Evolutionary conservation across 37 sponge, comb jelly and placozoan species (phyloP).

Genomic region (Spongia lamella): DNA sequence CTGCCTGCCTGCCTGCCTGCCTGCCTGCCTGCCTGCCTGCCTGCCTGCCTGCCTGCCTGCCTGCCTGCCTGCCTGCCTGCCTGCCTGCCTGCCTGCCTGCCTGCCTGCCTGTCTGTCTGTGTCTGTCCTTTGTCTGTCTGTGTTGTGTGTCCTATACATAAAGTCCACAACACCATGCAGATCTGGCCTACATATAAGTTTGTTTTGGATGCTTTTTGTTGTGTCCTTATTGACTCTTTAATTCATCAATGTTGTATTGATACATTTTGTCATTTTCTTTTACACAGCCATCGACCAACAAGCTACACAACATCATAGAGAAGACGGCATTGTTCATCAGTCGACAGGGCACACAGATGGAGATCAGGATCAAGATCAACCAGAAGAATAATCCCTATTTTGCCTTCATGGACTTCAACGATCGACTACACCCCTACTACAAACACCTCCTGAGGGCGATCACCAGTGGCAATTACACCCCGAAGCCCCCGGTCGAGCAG

Average conservation of each 20-base stretch:
- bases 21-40: no score
- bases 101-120: no score
- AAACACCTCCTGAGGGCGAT: slow-evolving; percentile 66
- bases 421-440: slow-evolving; percentile 85
- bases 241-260: neutral
- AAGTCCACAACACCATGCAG: neutral
- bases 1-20: no score
- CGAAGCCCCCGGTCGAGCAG: slow-evolving; percentile 12
- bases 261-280: neutral
- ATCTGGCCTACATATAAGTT: neutral
- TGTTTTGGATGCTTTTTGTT: neutral
- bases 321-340: slow-evolving; percentile 79
- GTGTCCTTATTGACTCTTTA: neutral
- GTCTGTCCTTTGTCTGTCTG: no score
- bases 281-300: slow-evolving; percentile 76
- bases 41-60: no score
- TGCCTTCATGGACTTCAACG: slow-evolving; percentile 77
- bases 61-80: no score
- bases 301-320: slow-evolving; percentile 88
- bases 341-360: slow-evolving; percentile 88
- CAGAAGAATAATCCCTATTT: slow-evolving; percentile 90
- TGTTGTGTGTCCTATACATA: neutral
- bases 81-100: no score
- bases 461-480: slow-evolving; percentile 34
- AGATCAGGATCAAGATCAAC: slow-evolving; percentile 91